Base-by-base conservation (phyloP, 2,888 invertebrate genomes). In the Portevinia maculata region DNA sequence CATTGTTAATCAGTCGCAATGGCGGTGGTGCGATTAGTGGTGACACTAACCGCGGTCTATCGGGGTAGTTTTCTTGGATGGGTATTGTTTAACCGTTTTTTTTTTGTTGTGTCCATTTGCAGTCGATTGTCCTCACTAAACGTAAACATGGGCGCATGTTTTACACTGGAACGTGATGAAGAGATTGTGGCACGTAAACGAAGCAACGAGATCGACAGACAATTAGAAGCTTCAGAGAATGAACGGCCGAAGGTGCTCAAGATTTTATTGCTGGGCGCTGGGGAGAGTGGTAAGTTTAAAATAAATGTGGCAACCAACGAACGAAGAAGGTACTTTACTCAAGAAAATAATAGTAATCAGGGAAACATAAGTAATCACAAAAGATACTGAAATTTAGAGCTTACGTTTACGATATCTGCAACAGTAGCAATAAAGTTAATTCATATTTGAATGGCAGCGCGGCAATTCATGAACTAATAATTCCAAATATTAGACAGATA, bases 201-300 rank as follows among this genome's bases (percentile, higher is more conserved):
- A 44, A 93, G 93, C 87, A 92, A 93, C 85, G 93, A 93, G 86
- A 93, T 94, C 73, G 93, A 94, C 87, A 91, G 91, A 85, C 92
- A 93, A 86, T 89, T 94, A 46, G 92, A 92, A 67, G 92, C 92
- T 84, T 90, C 92, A 83, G 93, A 93, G 7, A 93, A 92, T 86
- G 92, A 93, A 86, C 92, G 93, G 81, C 92, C 91, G 74, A 92
- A 93, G 90, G 92, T 93, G 86, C 92, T 94, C 86, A 94, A 93
- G 88, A 93, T 94, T 74, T 88, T 94, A 52, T 89, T 94, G 32
- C 89, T 94, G 41, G 94, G 94, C 67, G 93, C 94, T 78, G 94
- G 93, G 8, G 94, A 94, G 88, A 93, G 93, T 89, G 87, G 87
- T 85, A 48, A 79, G 85, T 64, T 15, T 0, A 4, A 8, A 50